Percentiles rank a stretch among this genome's conserved stretches.
These are phyloP conservation scores for Macrophya annulata DNA, from an alignment of 2,888 invertebrate species.

Conservation along the genomic window DNA sequence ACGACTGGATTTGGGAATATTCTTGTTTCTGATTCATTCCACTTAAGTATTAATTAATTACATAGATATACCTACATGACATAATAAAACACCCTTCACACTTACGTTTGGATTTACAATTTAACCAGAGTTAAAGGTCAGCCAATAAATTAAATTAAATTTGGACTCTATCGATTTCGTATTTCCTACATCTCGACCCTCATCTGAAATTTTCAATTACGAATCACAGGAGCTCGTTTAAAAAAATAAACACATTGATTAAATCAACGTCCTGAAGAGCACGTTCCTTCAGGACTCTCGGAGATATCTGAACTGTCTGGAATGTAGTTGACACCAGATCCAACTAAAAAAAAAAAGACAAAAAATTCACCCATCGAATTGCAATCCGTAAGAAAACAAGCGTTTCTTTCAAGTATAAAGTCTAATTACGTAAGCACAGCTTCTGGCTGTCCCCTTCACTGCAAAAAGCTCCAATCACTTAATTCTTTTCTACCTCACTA, in stretches of 20 bases:
- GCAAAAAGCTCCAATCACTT: constrained; percentile 56
- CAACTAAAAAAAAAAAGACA: not conserved
- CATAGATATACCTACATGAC: not conserved
- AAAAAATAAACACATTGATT: constrained; percentile 31
- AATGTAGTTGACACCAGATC: constrained; percentile 51
- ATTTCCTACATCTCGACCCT: not conserved
- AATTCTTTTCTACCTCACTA: constrained; percentile 58
- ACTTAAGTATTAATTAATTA: not conserved
- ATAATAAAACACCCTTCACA: not conserved
- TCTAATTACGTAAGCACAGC: constrained; percentile 54
- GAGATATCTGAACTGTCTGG: constrained; percentile 18
- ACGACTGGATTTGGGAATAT: constrained; percentile 40
- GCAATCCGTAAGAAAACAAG: constrained; percentile 43
- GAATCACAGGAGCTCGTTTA: constrained; percentile 12
- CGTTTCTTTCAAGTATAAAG: constrained; percentile 52
- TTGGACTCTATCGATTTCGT: not conserved
- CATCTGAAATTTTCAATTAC: not conserved
- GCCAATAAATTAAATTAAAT: not conserved
- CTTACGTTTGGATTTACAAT: not conserved
- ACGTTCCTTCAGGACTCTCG: constrained; percentile 17
- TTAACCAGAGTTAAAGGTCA: not conserved
- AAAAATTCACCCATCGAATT: constrained; percentile 29
- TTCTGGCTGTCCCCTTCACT: constrained; percentile 5
- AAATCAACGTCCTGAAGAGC: constrained; percentile 27
- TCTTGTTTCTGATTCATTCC: constrained; percentile 35